Evolutionary conservation across 2,888 invertebrate species (phyloP), one percentile per base, ranked within the genome.

Genomic region (Endotricha flammealis): DNA sequence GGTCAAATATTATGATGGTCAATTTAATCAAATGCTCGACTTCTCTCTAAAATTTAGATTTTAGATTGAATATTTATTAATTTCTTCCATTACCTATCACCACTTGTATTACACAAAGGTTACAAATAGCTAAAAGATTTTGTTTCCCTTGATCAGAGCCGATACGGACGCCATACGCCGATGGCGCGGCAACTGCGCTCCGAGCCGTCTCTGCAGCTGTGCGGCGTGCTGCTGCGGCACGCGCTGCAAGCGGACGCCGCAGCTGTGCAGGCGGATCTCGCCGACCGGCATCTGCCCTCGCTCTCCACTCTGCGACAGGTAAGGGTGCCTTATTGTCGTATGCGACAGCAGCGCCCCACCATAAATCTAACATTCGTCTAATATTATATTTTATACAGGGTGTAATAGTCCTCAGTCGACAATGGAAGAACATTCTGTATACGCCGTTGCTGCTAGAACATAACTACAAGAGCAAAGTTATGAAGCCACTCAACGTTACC

Each of bases 381-480:
- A 6, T 17, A 11, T n/a, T 22, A 23, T 6, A 2, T 4, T n/a
- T 24, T 24, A 1, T 14, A 4, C 66, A 95, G 93, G 98, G 98
- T 14, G 94, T 98, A n/a, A 95, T 98, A 65, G 98, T 98, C 13
- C 87, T 98, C 36, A 96, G 96, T 60, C 90, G 98, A 1, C 98
- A 98, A 69, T 98, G 98, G 98, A 98, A 98, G 81, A 97, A 96
- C 73, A 94, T 96, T 2, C 83, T 98, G 11, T 97, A 98, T 71
- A 97, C 97, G 50, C 98, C 98, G 0, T 87, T 96, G 45, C 85
- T 98, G 24, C 89, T 96, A 36, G 95, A 95, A 58, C 95, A 96
- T 68, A 95, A 95, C 70, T 94, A 95, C 66, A 95, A 95, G 86
- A 92, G 92, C 40, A 94, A 95, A 66, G 90, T 93, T 43, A 89